A percentile compares a stretch with the other conserved stretches of the same genome.
phyloP scores from a whole-genome alignment of 1,140 invertebrate species.

The Battus philenor region DNA sequence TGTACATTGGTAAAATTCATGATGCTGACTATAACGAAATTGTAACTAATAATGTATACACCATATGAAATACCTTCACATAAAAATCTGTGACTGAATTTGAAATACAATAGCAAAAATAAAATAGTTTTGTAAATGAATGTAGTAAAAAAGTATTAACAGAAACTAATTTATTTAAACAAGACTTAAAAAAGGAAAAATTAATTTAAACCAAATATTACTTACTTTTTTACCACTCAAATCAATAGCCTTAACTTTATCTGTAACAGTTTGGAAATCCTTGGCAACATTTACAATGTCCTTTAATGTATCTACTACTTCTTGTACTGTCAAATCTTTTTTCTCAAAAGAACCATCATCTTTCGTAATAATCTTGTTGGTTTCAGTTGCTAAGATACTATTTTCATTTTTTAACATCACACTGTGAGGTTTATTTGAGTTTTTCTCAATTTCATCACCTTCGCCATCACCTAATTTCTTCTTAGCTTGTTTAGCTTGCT shows the following conservation, averaged over 20 bases:
- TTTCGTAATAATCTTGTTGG: constrained; percentile 1
- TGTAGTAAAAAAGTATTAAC: too few species aligned
- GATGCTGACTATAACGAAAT: too few species aligned
- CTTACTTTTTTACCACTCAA: constrained; percentile 41
- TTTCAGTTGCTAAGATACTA: constrained; percentile 3
- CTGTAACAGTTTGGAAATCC: constrained; percentile 49
- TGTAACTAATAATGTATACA: too few species aligned
- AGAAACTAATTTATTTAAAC: too few species aligned
- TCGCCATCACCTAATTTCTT: constrained; percentile 49
- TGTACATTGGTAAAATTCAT: too few species aligned
- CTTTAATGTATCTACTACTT: constrained; percentile 53
- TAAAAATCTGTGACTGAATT: too few species aligned
- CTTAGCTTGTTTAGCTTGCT: constrained; percentile 78
- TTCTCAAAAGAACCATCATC: constrained; percentile 1
- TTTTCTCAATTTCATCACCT: constrained; percentile 13
- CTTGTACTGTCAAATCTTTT: constrained; percentile 38
- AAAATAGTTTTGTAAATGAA: too few species aligned
- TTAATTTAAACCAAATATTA: too few species aligned
- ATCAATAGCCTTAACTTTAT: constrained; percentile 42
- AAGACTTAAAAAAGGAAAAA: too few species aligned
- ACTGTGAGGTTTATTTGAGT: background rate
- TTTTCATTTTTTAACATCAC: background rate
- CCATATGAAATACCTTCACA: too few species aligned
- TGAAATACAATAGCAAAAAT: too few species aligned
- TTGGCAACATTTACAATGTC: constrained; percentile 53